Conservation (phyloP, 2,797 vertebrate genomes). For the Lutjanus campechanus region DNA sequence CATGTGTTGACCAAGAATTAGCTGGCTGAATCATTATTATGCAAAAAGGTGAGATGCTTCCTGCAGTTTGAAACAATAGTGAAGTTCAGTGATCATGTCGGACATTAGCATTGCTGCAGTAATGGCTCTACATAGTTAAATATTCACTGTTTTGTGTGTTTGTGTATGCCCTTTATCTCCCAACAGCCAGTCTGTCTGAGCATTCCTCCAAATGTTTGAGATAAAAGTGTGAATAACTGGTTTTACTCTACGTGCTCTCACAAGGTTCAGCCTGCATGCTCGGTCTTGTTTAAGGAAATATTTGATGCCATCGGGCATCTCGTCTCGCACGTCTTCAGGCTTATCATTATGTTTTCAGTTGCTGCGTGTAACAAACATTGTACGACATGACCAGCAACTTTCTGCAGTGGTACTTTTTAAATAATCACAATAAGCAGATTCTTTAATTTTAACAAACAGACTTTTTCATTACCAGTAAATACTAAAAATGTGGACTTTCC, state of each 20-base stretch:
- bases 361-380: background rate
- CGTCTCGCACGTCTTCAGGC: background rate
- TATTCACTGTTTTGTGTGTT: background rate
- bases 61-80: background rate
- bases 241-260: conserved; percentile 62
- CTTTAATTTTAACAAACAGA: background rate
- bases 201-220: conserved; percentile 45
- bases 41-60: no score
- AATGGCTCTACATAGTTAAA: conserved; percentile 15
- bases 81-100: background rate
- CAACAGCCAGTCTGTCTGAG: conserved; percentile 21
- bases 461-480: background rate
- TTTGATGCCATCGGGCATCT: conserved; percentile 50
- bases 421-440: background rate
- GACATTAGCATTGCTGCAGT: background rate
- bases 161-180: conserved; percentile 35
- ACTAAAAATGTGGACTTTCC: background rate
- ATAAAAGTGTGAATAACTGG: conserved; percentile 60
- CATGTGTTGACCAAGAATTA: background rate
- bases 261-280: conserved; percentile 62
- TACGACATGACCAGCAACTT: background rate
- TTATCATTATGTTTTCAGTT: conserved; percentile 18
- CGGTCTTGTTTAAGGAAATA: conserved; percentile 70
- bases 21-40: background rate
- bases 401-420: background rate